A percentile compares a stretch with the other conserved stretches of the same genome.
Evolutionary conservation across 2,113 vertebrate species (phyloP).

Genomic region (Zosterops japonicus): DNA sequence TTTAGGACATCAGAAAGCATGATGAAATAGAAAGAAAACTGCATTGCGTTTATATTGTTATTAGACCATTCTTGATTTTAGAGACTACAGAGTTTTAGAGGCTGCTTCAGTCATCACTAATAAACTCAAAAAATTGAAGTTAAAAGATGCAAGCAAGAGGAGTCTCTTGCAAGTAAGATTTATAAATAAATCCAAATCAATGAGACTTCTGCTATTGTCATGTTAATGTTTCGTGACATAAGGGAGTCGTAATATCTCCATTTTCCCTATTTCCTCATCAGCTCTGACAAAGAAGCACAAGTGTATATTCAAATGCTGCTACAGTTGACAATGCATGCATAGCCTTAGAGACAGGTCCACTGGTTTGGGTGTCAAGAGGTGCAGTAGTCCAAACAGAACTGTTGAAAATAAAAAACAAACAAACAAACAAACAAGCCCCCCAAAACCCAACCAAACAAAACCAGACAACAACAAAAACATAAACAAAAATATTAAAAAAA

Average conservation of each 20-base stretch:
- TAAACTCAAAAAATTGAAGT: background rate
- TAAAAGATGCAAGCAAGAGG: background rate
- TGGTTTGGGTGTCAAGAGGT: background rate
- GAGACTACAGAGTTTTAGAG: background rate
- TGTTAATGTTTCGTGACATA: background rate
- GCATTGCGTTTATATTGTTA: background rate
- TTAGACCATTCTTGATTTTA: background rate
- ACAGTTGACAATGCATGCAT: background rate
- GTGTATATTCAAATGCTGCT: background rate
- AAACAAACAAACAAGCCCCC: no score
- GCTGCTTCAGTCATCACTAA: background rate
- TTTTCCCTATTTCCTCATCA: background rate
- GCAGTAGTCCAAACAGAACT: background rate
- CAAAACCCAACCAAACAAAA: background rate
- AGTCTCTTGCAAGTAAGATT: background rate
- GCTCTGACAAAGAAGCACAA: background rate
- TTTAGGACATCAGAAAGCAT: background rate
- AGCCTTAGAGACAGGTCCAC: background rate
- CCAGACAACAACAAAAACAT: background rate
- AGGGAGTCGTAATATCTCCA: background rate
- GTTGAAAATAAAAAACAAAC: background rate
- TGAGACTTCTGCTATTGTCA: background rate
- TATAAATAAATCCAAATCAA: background rate
- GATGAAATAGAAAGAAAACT: background rate
- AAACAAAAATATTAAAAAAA: background rate